These are phyloP conservation scores for Salpingus planirostris DNA, from an alignment of 2,888 invertebrate genomes.

Conservation along the genomic window DNA sequence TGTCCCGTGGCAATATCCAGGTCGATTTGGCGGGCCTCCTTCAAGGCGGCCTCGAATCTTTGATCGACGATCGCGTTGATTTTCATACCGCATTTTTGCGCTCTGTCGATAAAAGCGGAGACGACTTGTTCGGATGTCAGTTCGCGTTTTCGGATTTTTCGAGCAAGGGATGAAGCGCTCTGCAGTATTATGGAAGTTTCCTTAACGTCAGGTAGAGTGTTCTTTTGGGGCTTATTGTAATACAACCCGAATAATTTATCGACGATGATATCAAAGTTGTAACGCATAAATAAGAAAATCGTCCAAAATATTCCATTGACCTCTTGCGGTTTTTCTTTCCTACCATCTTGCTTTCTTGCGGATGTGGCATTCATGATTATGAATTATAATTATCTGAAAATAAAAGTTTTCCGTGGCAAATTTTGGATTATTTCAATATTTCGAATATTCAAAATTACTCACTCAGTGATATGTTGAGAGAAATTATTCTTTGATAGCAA, in stretches of 20 bases:
- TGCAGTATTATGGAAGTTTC: conserved; percentile 45
- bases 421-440: too few species aligned
- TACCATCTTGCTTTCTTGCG: too few species aligned
- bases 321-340: too few species aligned
- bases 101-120: conserved; percentile 64
- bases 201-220: too few species aligned
- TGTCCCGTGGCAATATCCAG: conserved; percentile 50
- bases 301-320: too few species aligned
- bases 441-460: too few species aligned
- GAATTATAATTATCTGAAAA: too few species aligned
- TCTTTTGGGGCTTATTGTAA: conserved; percentile 36
- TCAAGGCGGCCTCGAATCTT: conserved; percentile 65
- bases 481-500: too few species aligned
- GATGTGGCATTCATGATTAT: too few species aligned
- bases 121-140: conserved; percentile 62
- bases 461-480: too few species aligned
- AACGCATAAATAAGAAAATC: conserved; percentile 36
- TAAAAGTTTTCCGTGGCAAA: too few species aligned
- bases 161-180: conserved; percentile 60
- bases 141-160: conserved; percentile 55
- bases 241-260: conserved; percentile 42
- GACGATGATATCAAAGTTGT: conserved; percentile 42
- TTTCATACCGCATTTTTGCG: conserved; percentile 61
- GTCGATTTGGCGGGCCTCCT: conserved; percentile 70
- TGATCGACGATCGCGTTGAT: conserved; percentile 80